phyloP scores from a whole-genome alignment of 2,888 invertebrate species.

The Pteria penguin region DNA sequence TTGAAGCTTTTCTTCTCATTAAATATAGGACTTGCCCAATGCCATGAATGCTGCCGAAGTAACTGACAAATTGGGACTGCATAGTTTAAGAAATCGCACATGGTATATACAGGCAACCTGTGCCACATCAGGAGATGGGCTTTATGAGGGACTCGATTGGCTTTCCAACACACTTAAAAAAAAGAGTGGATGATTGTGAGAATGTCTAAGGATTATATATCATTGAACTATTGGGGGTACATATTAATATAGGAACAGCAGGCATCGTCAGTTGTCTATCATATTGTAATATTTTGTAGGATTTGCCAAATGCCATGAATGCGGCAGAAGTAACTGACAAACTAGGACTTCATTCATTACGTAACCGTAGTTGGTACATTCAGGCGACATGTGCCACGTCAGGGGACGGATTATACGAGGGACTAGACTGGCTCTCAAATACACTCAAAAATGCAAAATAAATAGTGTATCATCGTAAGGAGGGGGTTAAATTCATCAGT shows the following conservation, averaged over 20 bases:
- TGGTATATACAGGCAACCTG: conserved; percentile 84
- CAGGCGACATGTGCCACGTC: conserved; percentile 93
- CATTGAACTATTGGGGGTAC: too few species aligned
- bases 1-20: too few species aligned
- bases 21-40: conserved; percentile 98
- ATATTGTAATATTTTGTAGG: conserved; percentile 86
- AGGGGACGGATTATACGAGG: conserved; percentile 99
- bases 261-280: too few species aligned
- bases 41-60: conserved; percentile 99
- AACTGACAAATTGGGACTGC: conserved; percentile 96
- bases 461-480: too few species aligned
- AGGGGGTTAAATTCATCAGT: too few species aligned
- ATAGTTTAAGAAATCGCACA: conserved; percentile 42
- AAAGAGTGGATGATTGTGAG: neutral
- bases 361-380: conserved; percentile 79
- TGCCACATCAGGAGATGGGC: conserved; percentile 98
- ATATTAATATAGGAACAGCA: too few species aligned
- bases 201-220: too few species aligned
- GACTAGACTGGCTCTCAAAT: conserved; percentile 99
- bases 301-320: conserved; percentile 99
- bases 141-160: conserved; percentile 99
- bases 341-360: conserved; percentile 85
- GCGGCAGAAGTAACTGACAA: conserved; percentile 99
- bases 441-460: conserved; percentile 90
- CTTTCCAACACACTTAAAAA: conserved; percentile 99